Evolutionary conservation across 2,888 invertebrate genomes (phyloP), one percentile per base, ranked within the genome.

Genomic region (Exocentrus adspersus): DNA sequence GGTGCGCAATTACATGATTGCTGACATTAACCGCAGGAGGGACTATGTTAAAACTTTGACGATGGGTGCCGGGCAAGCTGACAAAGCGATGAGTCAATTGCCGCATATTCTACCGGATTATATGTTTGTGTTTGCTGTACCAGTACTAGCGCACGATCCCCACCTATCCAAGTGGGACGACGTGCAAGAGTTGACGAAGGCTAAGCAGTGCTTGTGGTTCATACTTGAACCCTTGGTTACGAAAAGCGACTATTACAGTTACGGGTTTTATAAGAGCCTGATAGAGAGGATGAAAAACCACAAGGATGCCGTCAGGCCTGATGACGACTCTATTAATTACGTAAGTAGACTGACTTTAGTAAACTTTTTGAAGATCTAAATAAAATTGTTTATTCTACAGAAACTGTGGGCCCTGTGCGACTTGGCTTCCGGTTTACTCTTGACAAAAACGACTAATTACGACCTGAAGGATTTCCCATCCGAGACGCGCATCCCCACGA

Each of bases 381-480:
- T 48, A 42, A 57, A 37, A 50, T 21, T 64, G 17, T 20, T 28
- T 63, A 53, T 32, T 51, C 65, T 74, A 58, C 83, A 97, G 95
- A 97, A 96, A 92, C 84, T 98, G 80, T 98, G 97, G 93, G 94
- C 97, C 21, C 90, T 95, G 57, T 97, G 97, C 86, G 98, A 98
- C 86, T 86, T 98, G 70, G 94, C 97, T 12, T 90, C 96, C 86
- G 93, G 94, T 51, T 87, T 98, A 76, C 90, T 98, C 73, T 89
- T 93, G 84, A 89, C 93, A 61, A 95, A 95, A 80, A 92, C 94
- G 51, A 88, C 90, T 57, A 92, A 90, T 79, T 95, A 94, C 84
- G 95, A 96, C 78, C 86, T 94, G 84, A 94, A 94, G 81, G 95
- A 96, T 78, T 93, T 93, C 81, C 92, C 94, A 5, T 88, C 92